Conservation (phyloP, 2,113 vertebrate species). For the Opisthocomus hoazin region DNA sequence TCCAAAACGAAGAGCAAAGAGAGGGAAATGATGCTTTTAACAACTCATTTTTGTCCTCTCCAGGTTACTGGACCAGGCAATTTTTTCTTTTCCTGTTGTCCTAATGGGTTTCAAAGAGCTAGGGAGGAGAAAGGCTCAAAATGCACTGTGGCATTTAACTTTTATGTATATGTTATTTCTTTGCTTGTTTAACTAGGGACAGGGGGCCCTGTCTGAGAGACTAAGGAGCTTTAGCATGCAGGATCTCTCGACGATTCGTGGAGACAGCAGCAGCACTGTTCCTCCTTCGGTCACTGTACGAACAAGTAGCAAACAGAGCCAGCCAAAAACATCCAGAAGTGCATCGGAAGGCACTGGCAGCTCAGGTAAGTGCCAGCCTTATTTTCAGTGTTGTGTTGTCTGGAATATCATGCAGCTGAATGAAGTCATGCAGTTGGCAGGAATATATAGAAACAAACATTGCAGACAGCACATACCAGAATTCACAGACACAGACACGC, state of each 20-base stretch:
- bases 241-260: slow-evolving; percentile 87
- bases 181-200: slow-evolving; percentile 75
- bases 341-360: slow-evolving; percentile 83
- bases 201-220: slow-evolving; percentile 93
- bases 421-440: not conserved
- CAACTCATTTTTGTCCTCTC: not conserved
- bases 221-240: slow-evolving; percentile 99
- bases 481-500: not conserved
- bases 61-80: not conserved
- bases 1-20: not conserved
- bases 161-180: not conserved
- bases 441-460: not conserved
- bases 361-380: slow-evolving; percentile 72
- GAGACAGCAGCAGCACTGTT: slow-evolving; percentile 70
- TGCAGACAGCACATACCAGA: not conserved
- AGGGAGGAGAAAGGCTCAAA: not conserved
- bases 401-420: not conserved
- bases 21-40: not conserved
- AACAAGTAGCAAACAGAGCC: slow-evolving; percentile 77
- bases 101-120: not conserved
- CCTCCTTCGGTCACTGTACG: slow-evolving; percentile 66
- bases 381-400: not conserved
- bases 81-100: not conserved
- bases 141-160: not conserved
- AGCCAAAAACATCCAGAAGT: slow-evolving; percentile 84